Evolutionary conservation across 1,140 invertebrate genomes (phyloP).

Genomic region (Camponotus floridanus): DNA sequence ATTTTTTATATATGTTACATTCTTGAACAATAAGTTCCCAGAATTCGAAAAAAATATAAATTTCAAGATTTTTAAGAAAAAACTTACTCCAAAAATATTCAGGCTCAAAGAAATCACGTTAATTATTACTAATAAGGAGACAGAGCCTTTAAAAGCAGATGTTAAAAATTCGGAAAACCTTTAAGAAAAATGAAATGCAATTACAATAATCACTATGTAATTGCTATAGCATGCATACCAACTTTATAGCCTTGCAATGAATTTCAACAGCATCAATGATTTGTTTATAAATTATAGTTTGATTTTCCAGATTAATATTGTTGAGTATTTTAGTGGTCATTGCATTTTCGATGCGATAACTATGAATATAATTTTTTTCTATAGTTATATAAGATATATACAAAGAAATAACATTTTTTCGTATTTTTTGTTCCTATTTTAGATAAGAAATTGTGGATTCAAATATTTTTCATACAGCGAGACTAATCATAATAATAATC

Average conservation of each 20-base stretch:
- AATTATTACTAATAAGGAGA: not conserved
- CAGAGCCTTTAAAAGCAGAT: not conserved
- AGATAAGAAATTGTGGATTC: no score
- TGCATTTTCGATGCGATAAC: constrained; percentile 7
- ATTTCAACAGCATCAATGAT: constrained; percentile 5
- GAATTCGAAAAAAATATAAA: not conserved
- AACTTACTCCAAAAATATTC: constrained; percentile 11
- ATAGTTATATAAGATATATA: not conserved
- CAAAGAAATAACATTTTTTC: not conserved
- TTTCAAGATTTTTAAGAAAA: not conserved
- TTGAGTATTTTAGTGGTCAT: not conserved
- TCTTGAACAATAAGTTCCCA: no score
- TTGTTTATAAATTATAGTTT: not conserved
- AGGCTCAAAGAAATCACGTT: not conserved
- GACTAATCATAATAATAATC: no score
- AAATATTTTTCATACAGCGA: no score
- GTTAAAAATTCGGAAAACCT: not conserved
- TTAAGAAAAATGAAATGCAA: not conserved
- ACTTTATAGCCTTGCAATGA: constrained; percentile 17
- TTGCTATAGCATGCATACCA: not conserved
- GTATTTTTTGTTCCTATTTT: no score
- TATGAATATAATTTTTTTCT: not conserved
- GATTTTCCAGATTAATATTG: not conserved
- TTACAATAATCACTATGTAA: not conserved
- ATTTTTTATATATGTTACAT: no score